Conservation (phyloP, 2,888 invertebrate genomes). For the Iphiclides podalirius region DNA sequence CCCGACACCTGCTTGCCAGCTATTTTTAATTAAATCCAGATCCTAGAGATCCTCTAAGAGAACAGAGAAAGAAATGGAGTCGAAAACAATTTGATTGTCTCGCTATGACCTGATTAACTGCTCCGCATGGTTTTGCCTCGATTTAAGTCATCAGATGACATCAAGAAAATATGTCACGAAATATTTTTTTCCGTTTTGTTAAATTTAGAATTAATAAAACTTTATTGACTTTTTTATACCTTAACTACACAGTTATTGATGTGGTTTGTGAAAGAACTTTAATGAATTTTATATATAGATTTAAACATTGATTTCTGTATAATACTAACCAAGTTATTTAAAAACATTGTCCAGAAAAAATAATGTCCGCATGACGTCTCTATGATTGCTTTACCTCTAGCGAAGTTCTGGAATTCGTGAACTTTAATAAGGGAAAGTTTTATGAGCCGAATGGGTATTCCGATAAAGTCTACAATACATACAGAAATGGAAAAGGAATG, state of each 20-base stretch:
- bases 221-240: too few species aligned
- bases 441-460: conserved; percentile 7
- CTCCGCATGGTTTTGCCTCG: too few species aligned
- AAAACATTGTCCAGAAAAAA: neutral
- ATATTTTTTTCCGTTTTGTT: too few species aligned
- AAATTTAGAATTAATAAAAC: too few species aligned
- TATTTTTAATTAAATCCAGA: conserved; percentile 31
- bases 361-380: neutral
- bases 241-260: too few species aligned
- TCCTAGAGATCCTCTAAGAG: conserved; percentile 7
- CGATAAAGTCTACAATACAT: conserved; percentile 18
- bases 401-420: conserved; percentile 8
- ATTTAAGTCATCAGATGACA: too few species aligned
- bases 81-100: neutral
- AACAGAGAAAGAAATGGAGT: conserved; percentile 8
- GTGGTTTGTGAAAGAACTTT: too few species aligned
- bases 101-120: too few species aligned
- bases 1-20: conserved; percentile 26
- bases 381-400: conserved; percentile 7
- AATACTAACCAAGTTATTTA: too few species aligned
- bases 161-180: too few species aligned
- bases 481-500: conserved; percentile 15
- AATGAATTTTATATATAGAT: too few species aligned
- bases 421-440: conserved; percentile 17
- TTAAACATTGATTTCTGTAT: too few species aligned